phyloP scores from a whole-genome alignment of 2,113 vertebrate species.

The Egretta garzetta region DNA sequence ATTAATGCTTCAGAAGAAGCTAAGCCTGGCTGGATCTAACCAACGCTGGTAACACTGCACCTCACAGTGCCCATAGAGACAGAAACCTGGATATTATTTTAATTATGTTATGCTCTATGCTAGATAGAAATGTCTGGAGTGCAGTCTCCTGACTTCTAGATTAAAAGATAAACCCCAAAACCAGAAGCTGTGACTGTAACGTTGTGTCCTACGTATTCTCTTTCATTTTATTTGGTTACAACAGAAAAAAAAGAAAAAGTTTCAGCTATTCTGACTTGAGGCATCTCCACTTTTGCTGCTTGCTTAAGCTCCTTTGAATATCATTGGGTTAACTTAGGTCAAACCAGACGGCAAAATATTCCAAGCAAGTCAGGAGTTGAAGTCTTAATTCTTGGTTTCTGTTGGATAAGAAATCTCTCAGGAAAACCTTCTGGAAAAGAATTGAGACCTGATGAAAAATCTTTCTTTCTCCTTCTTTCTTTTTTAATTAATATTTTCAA shows the following conservation, averaged over 20 bases:
- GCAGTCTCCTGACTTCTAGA: neutral
- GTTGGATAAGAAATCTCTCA: neutral
- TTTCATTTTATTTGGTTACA: neutral
- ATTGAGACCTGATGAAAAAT: neutral
- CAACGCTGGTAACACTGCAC: neutral
- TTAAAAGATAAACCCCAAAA: neutral
- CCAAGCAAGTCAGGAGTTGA: neutral
- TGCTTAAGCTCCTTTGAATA: neutral
- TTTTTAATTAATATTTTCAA: neutral
- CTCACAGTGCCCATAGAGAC: neutral
- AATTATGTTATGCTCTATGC: neutral
- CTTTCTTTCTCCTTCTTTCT: neutral
- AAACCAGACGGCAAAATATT: neutral
- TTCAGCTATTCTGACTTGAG: neutral
- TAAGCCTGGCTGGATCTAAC: neutral
- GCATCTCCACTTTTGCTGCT: neutral
- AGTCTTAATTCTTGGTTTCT: neutral
- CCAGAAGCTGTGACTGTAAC: neutral
- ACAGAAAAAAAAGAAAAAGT: neutral
- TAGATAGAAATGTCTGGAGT: neutral
- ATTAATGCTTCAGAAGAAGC: neutral
- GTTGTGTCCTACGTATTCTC: fast-evolving
- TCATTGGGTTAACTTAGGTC: neutral
- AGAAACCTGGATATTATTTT: neutral
- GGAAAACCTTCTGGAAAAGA: neutral